These are phyloP conservation scores for Drosophila macrothrix DNA, from an alignment of 2,888 invertebrate species.

Conservation along the genomic window DNA sequence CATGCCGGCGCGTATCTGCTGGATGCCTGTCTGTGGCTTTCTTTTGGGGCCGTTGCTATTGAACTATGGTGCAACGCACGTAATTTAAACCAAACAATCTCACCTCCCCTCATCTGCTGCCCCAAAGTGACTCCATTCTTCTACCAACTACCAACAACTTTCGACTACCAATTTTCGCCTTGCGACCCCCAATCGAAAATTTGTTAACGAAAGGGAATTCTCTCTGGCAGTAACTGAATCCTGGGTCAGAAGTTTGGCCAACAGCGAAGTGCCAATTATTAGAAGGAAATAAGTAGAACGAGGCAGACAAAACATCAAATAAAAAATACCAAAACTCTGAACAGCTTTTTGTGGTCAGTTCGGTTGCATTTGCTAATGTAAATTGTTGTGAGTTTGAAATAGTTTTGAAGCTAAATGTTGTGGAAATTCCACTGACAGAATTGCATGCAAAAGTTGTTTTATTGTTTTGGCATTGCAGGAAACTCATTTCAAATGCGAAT, in stretches of 20 bases:
- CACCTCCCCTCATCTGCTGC: neutral
- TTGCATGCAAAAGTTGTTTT: constrained; percentile 21
- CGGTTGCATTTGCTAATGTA: constrained; percentile 71
- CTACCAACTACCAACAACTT: neutral
- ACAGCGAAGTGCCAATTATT: constrained; percentile 73
- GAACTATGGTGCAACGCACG: constrained; percentile 59
- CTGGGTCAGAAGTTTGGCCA: constrained; percentile 32
- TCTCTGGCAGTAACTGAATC: constrained; percentile 62
- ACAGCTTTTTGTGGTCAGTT: constrained; percentile 62
- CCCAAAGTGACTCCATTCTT: constrained; percentile 1
- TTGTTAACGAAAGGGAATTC: constrained; percentile 72
- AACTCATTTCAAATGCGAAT: constrained; percentile 4
- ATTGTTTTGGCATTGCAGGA: constrained; percentile 21
- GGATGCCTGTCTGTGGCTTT: constrained; percentile 42
- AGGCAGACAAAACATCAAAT: constrained; percentile 6
- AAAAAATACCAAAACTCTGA: constrained; percentile 15
- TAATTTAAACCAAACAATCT: constrained; percentile 47
- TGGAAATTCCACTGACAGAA: constrained; percentile 8
- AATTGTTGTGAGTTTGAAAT: constrained; percentile 49
- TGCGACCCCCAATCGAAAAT: constrained; percentile 28
- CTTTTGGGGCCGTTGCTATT: constrained; percentile 39
- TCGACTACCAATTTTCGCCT: constrained; percentile 30
- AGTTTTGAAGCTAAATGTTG: constrained; percentile 28
- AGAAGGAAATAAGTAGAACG: constrained; percentile 60
- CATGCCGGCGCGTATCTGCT: constrained; percentile 52